These are phyloP conservation scores for Campopleginae sp. DNA, from an alignment of 2,888 invertebrate species.

Conservation along the genomic window DNA sequence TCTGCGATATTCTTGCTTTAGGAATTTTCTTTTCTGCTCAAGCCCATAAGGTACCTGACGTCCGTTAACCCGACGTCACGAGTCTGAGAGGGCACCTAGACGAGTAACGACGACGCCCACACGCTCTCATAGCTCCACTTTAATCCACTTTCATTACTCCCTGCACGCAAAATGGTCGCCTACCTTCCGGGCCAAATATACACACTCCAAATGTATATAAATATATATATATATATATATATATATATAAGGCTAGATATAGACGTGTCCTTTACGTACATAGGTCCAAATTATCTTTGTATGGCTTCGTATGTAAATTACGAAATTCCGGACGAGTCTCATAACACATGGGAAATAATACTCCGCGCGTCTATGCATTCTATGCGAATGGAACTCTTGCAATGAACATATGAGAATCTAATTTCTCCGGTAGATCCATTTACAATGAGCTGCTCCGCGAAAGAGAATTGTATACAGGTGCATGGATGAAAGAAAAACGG, in stretches of 20 bases:
- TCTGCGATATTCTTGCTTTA: conserved; percentile 12
- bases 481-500: background rate
- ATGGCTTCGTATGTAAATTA: conserved; percentile 61
- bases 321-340: conserved; percentile 68
- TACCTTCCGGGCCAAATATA: conserved; percentile 1
- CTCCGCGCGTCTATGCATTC: conserved; percentile 31
- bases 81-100: conserved; percentile 38
- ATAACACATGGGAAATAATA: conserved; percentile 60
- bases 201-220: background rate
- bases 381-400: background rate
- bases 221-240: background rate
- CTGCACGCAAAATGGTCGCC: conserved; percentile 26
- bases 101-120: conserved; percentile 62
- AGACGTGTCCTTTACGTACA: conserved; percentile 23
- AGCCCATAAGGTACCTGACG: conserved; percentile 62
- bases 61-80: conserved; percentile 65
- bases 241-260: background rate
- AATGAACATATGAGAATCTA: conserved; percentile 35
- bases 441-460: conserved; percentile 4
- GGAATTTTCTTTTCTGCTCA: conserved; percentile 39
- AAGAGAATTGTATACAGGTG: conserved; percentile 16
- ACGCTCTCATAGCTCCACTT: conserved; percentile 60
- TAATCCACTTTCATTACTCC: conserved; percentile 72
- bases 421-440: conserved; percentile 37
- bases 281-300: conserved; percentile 35